Evolutionary conservation across 2,113 vertebrate genomes (phyloP), one percentile per base, ranked within the genome.

Genomic region (Trochalopteron elliotii): DNA sequence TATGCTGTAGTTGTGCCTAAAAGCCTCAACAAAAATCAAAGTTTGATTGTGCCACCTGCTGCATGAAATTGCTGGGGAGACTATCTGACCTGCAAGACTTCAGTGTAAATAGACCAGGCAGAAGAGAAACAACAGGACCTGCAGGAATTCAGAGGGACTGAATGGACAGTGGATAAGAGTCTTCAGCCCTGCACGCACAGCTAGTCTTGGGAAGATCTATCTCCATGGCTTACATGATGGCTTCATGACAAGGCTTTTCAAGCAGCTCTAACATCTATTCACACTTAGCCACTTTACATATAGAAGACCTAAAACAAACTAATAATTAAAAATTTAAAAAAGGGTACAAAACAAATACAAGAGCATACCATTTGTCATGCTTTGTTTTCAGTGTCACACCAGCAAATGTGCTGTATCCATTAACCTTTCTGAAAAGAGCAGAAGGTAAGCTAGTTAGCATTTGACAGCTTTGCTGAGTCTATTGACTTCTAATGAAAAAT

Each of bases 361-460:
- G 64, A 77, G 44, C 39, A 80, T 65, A 56, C 30, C 53, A 97
- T 97, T 98, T 98, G 89, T 97, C 96, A 97, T 96, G 93, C 94
- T 97, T 97, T 97, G 95, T 97, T 98, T 97, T 89, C 70, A 75
- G 82, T 97, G 93, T 95, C 89, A 97, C 89, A 72, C 77, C 94
- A 94, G 96, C 95, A 98, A 98, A 98, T 98, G 97, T 96, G 83
- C 96, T 98, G 97, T 97, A 98, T 98, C 97, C 93, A 98, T 98
- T 98, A 98, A 98, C 98, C 98, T 98, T 98, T 98, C 60, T 92
- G 93, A 94, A 97, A 98, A 97, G 96, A 98, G 96, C 97, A 98
- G 95, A 97, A 97, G 93, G 94, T 96, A 97, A 97, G 94, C 95
- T 98, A 97, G 97, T 98, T 98, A 98, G 96, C 97, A 97, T 97